These are phyloP conservation scores for Sander lucioperca DNA, from an alignment of 2,113 vertebrate species.

Conservation along the genomic window DNA sequence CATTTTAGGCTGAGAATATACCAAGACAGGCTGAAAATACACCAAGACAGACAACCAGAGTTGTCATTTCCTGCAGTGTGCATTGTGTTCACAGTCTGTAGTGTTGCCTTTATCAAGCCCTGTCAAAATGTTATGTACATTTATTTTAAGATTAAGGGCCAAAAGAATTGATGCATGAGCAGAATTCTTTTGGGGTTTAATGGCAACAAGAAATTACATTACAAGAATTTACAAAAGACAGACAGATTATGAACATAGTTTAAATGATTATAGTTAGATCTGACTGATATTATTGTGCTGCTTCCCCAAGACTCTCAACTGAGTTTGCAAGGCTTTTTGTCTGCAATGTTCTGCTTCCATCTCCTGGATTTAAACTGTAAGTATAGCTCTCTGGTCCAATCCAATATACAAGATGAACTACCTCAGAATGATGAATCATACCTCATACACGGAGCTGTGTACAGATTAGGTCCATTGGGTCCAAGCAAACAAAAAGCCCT, in stretches of 20 bases:
- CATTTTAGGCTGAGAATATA: neutral
- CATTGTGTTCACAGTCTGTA: neutral
- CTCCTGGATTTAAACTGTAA: conserved; percentile 51
- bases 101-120: neutral
- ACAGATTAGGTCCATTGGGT: neutral
- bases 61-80: neutral
- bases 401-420: neutral
- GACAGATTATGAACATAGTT: neutral
- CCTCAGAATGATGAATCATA: neutral
- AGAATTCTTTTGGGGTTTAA: neutral
- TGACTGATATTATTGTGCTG: neutral
- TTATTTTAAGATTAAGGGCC: neutral
- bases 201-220: neutral
- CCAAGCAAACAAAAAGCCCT: neutral
- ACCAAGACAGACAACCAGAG: neutral
- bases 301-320: neutral
- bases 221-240: neutral
- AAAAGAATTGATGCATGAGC: neutral
- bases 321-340: neutral
- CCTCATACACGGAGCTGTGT: neutral
- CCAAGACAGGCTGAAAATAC: too few species aligned
- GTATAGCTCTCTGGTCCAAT: neutral
- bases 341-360: conserved; percentile 39
- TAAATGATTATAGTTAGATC: neutral
- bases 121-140: neutral